Evolutionary conservation across 2,113 vertebrate genomes (phyloP), one percentile per base, ranked within the genome.

Genomic region (Carassius carassius): DNA sequence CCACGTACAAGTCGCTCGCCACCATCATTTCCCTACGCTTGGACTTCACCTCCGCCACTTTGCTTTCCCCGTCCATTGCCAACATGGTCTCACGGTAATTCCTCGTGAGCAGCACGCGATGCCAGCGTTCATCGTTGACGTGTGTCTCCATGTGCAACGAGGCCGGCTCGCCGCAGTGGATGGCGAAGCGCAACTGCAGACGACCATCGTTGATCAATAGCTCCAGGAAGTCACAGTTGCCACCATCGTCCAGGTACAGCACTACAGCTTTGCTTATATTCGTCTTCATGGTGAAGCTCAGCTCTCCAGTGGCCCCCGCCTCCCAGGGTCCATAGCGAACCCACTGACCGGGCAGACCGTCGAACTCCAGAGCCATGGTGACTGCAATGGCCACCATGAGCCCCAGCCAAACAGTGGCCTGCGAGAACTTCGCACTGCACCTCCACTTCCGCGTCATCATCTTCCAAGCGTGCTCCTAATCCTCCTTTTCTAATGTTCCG

Each of bases 161-260:
- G 82, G 97, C 97, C 0, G 97, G 96, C 75, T 97, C 97, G 0
- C 95, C 97, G 35, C 97, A 98, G 72, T 97, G 96, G 58, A 98
- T 96, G 88, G 96, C 96, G 89, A 98, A 98, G 86, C 96, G 97
- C 85, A 98, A 89, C 21, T 96, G 94, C 56, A 97, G 93, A 1
- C 96, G 94, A 1, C 97, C 96, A 0, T 96, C 96, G 5, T 91
- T 90, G 21, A 99, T 89, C 80, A 97, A 92, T 17, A 98, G 95
- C 94, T 98, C 97, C 93, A 99, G 87, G 92, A 99, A 99, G 93
- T 98, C 97, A 1, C 97, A 99, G 94, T 98, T 95, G 12, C 97
- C 97, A 0, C 97, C 97, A 14, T 99, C 97, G 9, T 99, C 97
- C 85, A 97, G 89, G 89, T 98, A 99, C 65, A 98, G 95, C 86